These are phyloP conservation scores for Drosophila pruinosa DNA, from an alignment of 1,140 invertebrate species.

Conservation along the genomic window DNA sequence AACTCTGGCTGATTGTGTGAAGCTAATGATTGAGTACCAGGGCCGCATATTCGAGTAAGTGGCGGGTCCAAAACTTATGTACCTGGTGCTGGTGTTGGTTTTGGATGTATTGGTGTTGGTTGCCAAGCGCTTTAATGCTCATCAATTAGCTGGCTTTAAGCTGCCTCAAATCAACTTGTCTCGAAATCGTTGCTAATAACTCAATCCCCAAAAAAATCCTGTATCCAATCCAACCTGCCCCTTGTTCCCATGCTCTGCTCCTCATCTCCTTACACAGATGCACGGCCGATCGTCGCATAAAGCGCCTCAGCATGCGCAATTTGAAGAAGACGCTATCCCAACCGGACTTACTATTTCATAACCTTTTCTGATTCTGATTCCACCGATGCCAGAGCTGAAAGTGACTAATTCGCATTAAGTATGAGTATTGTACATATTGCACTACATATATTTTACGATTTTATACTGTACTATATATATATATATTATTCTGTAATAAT, in stretches of 20 bases:
- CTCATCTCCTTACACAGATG: constrained; percentile 54
- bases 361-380: constrained; percentile 58
- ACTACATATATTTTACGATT: constrained; percentile 5
- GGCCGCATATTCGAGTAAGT: constrained; percentile 81
- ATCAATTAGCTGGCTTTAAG: neutral
- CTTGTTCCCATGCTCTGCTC: neutral
- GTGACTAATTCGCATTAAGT: neutral
- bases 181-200: constrained; percentile 27
- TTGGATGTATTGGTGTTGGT: constrained; percentile 12
- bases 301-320: constrained; percentile 66
- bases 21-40: constrained; percentile 80
- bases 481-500: neutral
- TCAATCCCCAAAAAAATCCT: constrained; percentile 3
- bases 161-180: constrained; percentile 8
- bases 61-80: constrained; percentile 24
- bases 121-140: constrained; percentile 1
- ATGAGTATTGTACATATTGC: constrained; percentile 25
- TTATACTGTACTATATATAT: constrained; percentile 24
- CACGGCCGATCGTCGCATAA: constrained; percentile 62
- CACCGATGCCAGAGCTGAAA: constrained; percentile 3
- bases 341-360: constrained; percentile 76
- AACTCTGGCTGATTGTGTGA: constrained; percentile 73
- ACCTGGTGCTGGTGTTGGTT: constrained; percentile 39
- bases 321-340: constrained; percentile 79
- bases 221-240: constrained; percentile 4